Base-by-base conservation (phyloP, 2,797 vertebrate species). In the Liasis olivaceus region DNA sequence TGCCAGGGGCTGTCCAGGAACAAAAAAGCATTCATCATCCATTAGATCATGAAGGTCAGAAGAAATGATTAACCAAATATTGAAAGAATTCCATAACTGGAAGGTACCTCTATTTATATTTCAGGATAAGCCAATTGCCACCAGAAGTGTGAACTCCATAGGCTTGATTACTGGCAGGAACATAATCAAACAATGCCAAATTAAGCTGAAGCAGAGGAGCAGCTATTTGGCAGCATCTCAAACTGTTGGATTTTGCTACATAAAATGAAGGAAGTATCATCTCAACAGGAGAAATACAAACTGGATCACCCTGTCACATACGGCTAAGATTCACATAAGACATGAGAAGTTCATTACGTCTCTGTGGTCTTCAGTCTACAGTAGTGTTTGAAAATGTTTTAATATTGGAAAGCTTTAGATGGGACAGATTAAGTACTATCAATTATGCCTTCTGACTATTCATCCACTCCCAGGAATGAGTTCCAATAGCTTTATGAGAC, bases 41-140 rank as follows among this genome's bases (percentile, higher is more conserved):
- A 91, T 86, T 86, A 91, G 63, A 62, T 86, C 59, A 69, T 60
- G 81, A 95, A 89, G 14, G 0, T 64, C 31, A 54, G 86, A 85
- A 69, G 93, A 89, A 51, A 90, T 22, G 12, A 86, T 22, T 2
- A 92, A 90, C 58, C 59, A 92, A 90, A 63, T 3, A 8, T 14
- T 2, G 13, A n/a, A 94, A 17, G 0, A 72, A 94, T 89, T 66
- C 86, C 2, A 0, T 93, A 47, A 1, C 85, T 93, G 64, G 28
- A 47, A 92, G n/a, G 91, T 63, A 63, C 2, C 54, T n/a, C 59
- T 59, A 54, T 0, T 0, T 88, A 64, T 90, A 24, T 54, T 94
- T 11, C 42, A 91, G 90, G 5, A 85, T 62, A 26, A 89, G 51
- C 5, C 4, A 90, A 42, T 14, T 89, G 5, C 6, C 7, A 26